Conservation (phyloP, 2,888 invertebrate species). For the Graphium colonna region DNA sequence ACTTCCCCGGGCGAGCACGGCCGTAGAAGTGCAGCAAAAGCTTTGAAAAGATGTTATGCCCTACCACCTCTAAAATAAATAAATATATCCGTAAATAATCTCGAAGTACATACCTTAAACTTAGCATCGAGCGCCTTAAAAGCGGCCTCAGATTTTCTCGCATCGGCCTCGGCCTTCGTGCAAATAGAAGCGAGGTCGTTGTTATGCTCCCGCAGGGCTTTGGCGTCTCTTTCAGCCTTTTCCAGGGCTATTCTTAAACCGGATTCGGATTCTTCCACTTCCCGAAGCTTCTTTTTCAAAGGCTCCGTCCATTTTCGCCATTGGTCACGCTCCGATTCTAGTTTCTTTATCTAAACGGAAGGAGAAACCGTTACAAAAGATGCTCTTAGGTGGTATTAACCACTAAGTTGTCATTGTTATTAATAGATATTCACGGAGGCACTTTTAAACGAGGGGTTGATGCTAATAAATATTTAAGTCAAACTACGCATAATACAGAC, state of each 20-base stretch:
- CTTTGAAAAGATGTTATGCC: too few relatives aligned
- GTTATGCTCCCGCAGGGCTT: constrained; percentile 68
- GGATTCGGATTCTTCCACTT: constrained; percentile 80
- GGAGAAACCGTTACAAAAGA: too few relatives aligned
- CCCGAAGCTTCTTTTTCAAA: constrained; percentile 75
- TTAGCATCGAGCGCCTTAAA: constrained; percentile 61
- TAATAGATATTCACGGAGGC: too few relatives aligned
- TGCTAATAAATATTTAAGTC: too few relatives aligned
- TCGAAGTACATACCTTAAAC: constrained; percentile 61
- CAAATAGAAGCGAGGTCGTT: constrained; percentile 65
- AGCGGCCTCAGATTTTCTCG: constrained; percentile 69
- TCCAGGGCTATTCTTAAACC: constrained; percentile 75
- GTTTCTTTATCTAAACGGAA: constrained; percentile 48
- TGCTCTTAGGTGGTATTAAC: too few relatives aligned
- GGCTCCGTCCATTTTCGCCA: constrained; percentile 76
- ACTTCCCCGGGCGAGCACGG: too few relatives aligned
- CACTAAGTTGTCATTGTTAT: too few relatives aligned
- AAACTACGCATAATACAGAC: too few relatives aligned
- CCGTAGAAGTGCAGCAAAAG: too few relatives aligned
- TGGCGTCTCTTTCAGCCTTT: constrained; percentile 77
- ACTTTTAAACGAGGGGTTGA: too few relatives aligned
- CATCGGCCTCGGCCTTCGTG: constrained; percentile 69
- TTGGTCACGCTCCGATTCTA: constrained; percentile 64
- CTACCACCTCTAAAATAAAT: too few relatives aligned
- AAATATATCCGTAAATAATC: too few relatives aligned